A percentile compares a stretch with the other conserved stretches of the same genome.
These are phyloP conservation scores for Rhabdophis nuchalis DNA, from an alignment of 2,797 vertebrate species.

Conservation along the genomic window DNA sequence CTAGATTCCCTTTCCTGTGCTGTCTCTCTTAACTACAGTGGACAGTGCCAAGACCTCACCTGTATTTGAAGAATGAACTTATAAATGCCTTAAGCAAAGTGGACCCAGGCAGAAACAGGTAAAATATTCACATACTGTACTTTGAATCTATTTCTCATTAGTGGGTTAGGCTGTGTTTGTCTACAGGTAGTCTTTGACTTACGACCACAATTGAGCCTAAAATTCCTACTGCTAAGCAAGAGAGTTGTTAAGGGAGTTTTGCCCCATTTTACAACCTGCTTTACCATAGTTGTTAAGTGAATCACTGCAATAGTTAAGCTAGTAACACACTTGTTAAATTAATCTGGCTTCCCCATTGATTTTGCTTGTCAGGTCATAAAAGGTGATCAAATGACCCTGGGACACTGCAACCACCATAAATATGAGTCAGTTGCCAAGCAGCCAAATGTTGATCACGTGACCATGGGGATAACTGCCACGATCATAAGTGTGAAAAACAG, in stretches of 20 bases:
- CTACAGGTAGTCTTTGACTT: neutral
- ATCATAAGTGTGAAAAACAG: neutral
- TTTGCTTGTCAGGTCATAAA: neutral
- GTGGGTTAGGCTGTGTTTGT: neutral
- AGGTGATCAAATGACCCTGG: neutral
- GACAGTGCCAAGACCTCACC: conserved; percentile 62
- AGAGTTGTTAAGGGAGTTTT: neutral
- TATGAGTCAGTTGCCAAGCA: neutral
- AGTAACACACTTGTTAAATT: neutral
- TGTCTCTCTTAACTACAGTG: conserved; percentile 59
- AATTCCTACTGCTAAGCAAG: neutral
- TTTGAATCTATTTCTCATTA: neutral
- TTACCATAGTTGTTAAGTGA: neutral
- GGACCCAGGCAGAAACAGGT: conserved; percentile 61
- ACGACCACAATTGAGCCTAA: neutral
- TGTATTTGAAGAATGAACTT: conserved; percentile 50
- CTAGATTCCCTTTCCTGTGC: conserved; percentile 6
- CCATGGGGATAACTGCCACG: neutral
- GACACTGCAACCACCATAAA: neutral
- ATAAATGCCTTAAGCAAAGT: conserved; percentile 54
- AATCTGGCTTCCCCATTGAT: neutral
- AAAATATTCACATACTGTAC: conserved; percentile 35
- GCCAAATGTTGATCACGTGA: neutral
- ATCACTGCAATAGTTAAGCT: neutral
- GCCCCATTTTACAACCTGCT: neutral